These are phyloP conservation scores for Daktulosphaira vitifoliae DNA, from an alignment of 1,140 invertebrate species.

Conservation along the genomic window DNA sequence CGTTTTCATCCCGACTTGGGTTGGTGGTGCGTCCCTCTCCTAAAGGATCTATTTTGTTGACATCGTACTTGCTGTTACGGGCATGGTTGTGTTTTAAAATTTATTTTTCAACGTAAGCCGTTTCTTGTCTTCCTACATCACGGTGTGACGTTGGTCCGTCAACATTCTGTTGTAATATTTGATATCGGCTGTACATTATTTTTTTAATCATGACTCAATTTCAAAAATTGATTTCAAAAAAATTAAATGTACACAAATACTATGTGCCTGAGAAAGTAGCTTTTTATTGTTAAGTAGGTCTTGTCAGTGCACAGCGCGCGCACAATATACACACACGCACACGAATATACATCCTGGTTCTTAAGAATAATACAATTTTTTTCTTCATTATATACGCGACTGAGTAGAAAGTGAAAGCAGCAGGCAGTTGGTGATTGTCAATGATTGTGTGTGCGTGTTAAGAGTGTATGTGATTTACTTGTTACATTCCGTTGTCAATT, in stretches of 20 bases:
- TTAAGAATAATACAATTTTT: conserved; percentile 8
- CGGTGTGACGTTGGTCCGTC: too few species aligned
- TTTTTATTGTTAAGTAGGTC: conserved; percentile 19
- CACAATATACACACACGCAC: too few species aligned
- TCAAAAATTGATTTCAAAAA: too few species aligned
- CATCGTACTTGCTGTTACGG: background rate
- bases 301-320: background rate
- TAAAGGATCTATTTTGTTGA: conserved; percentile 10
- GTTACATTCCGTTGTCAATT: conserved; percentile 7
- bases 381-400: conserved; percentile 8
- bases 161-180: too few species aligned
- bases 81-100: background rate
- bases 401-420: conserved; percentile 29
- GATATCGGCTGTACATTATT: too few species aligned
- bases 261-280: too few species aligned
- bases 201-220: too few species aligned
- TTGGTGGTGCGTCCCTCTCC: conserved; percentile 26
- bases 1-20: conserved; percentile 30
- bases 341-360: conserved; percentile 16
- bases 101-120: background rate
- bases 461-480: background rate
- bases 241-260: too few species aligned
- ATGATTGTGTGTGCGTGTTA: background rate
- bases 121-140: too few species aligned
- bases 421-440: background rate